Conservation (phyloP, 2,888 invertebrate genomes). For the Drosophila meridionalis region DNA sequence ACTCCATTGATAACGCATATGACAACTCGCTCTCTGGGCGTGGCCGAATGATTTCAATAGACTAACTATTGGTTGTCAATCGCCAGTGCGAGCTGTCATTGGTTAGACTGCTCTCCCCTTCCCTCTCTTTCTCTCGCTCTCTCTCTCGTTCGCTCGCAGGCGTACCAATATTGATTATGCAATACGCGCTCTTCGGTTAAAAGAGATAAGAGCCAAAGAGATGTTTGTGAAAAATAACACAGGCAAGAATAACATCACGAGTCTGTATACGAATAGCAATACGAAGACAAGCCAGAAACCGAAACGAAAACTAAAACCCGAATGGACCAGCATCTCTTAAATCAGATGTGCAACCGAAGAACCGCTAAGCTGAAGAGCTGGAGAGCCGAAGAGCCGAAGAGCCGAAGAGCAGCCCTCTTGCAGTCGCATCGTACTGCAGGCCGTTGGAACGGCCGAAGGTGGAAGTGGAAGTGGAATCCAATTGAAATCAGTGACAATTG, state of each 20-base stretch:
- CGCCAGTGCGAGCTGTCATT: conserved; percentile 25
- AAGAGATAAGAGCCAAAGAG: conserved; percentile 40
- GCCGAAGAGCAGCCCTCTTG: conserved; percentile 38
- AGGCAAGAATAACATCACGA: not conserved
- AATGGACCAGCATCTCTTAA: conserved; percentile 34
- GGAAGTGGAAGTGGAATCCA: conserved; percentile 49
- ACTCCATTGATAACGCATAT: not conserved
- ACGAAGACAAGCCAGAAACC: not conserved
- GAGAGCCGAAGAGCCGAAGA: conserved; percentile 22
- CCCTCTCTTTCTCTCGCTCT: not conserved
- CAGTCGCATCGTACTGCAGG: conserved; percentile 20
- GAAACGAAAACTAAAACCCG: conserved; percentile 8
- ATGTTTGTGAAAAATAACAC: not conserved
- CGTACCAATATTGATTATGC: not conserved
- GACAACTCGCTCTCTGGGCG: conserved; percentile 25
- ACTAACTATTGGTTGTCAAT: conserved; percentile 42
- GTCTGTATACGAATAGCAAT: conserved; percentile 3
- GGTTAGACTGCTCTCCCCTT: conserved; percentile 8
- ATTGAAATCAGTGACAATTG: conserved; percentile 71
- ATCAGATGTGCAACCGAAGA: conserved; percentile 27
- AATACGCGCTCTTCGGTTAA: conserved; percentile 24
- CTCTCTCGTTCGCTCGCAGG: not conserved
- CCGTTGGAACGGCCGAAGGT: conserved; percentile 38
- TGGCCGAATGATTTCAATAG: conserved; percentile 3
- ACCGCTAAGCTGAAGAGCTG: conserved; percentile 3